A percentile compares a stretch with the other conserved stretches of the same genome.
Evolutionary conservation across 1,140 invertebrate genomes (phyloP).

Genomic region (Apis dorsata): DNA sequence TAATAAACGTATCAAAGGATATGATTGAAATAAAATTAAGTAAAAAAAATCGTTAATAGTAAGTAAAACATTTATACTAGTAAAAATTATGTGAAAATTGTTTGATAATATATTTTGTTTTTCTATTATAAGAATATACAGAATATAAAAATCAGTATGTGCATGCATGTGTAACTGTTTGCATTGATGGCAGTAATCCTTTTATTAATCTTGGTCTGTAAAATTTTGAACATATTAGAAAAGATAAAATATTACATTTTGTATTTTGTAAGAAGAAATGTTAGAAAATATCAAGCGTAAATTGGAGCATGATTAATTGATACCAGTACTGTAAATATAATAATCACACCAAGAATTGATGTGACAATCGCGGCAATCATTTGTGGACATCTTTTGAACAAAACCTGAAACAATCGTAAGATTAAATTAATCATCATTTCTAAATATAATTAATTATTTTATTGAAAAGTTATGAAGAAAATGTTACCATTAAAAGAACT

Average conservation of each 20-base stretch:
- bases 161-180: not conserved
- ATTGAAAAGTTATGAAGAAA: conserved; percentile 6
- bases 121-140: not conserved
- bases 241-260: not conserved
- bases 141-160: conserved; percentile 24
- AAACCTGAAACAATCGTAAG: conserved; percentile 61
- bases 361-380: conserved; percentile 69
- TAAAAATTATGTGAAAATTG: conserved; percentile 6
- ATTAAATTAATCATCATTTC: not conserved
- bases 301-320: conserved; percentile 67
- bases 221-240: conserved; percentile 15
- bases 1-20: conserved; percentile 81
- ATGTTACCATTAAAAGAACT: conserved; percentile 73
- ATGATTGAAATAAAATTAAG: conserved; percentile 78
- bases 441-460: conserved; percentile 10
- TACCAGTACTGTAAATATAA: conserved; percentile 67
- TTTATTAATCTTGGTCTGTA: conserved; percentile 24
- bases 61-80: conserved; percentile 56
- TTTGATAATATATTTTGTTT: not conserved
- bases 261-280: not conserved
- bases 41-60: conserved; percentile 57
- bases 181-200: not conserved
- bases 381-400: conserved; percentile 73
- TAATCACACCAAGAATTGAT: conserved; percentile 66
- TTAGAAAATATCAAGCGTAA: conserved; percentile 62